Conservation (phyloP, 2,113 vertebrate genomes). For the Diadophis punctatus region DNA sequence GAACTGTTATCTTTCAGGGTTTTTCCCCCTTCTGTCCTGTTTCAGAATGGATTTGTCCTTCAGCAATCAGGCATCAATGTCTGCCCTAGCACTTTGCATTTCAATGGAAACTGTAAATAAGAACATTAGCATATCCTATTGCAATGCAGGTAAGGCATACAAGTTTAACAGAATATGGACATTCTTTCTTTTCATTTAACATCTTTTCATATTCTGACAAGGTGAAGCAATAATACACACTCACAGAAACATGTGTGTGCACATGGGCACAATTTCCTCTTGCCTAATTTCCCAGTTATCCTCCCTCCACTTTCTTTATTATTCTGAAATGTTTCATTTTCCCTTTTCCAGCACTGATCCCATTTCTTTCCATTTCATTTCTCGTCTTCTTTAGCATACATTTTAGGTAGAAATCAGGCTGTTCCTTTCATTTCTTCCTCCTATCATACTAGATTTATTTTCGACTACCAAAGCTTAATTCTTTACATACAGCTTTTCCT, state of each 20-base stretch:
- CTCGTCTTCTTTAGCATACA: neutral
- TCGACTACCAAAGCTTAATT: neutral
- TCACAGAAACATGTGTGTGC: neutral
- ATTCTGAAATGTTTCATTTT: neutral
- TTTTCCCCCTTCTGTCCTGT: neutral
- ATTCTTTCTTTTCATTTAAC: neutral
- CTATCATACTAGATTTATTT: neutral
- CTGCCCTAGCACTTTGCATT: constrained; percentile 48
- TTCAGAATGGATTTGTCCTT: constrained; percentile 32
- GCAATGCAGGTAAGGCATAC: too few species aligned
- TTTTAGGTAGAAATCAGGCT: neutral
- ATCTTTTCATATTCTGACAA: neutral
- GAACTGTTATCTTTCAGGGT: constrained; percentile 19
- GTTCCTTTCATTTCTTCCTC: neutral
- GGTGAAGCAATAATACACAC: neutral
- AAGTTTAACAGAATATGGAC: neutral
- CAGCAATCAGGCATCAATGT: constrained; percentile 49
- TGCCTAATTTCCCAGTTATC: neutral
- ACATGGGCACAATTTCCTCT: neutral
- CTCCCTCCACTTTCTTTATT: neutral
- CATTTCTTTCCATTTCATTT: neutral
- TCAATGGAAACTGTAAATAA: constrained; percentile 41
- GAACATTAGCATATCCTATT: neutral
- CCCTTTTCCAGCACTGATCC: neutral
- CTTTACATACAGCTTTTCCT: neutral